These are phyloP conservation scores for Aldabrachelys gigantea DNA, from an alignment of 2,113 vertebrate species.

Conservation along the genomic window DNA sequence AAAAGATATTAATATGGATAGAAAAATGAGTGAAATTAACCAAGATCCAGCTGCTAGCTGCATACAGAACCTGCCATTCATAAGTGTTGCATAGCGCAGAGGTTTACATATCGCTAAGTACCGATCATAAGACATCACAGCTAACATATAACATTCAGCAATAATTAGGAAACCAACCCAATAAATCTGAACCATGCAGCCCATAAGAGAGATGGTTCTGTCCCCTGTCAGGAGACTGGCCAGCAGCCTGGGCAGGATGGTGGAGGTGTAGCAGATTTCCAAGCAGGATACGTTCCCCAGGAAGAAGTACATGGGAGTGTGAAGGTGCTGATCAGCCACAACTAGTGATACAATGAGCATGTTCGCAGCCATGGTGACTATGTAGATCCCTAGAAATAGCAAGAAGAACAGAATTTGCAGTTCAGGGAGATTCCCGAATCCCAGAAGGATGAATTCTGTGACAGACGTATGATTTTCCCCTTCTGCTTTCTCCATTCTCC, in stretches of 20 bases:
- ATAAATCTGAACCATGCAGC: constrained; percentile 16
- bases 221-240: not conserved
- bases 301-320: constrained; percentile 51
- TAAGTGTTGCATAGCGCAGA: too few species aligned
- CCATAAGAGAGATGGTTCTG: not conserved
- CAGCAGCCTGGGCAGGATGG: constrained; percentile 22
- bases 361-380: not conserved
- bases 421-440: not conserved
- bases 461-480: not conserved
- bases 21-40: too few species aligned
- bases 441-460: not conserved
- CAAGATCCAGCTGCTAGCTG: too few species aligned
- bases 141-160: constrained; percentile 28
- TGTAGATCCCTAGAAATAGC: not conserved
- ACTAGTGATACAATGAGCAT: not conserved
- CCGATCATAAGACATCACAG: constrained; percentile 9
- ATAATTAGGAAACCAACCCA: constrained; percentile 15
- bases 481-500: not conserved
- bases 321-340: not conserved
- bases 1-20: too few species aligned
- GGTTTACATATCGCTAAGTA: constrained; percentile 24
- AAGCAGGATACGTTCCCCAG: constrained; percentile 20
- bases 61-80: too few species aligned
- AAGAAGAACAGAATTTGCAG: not conserved
- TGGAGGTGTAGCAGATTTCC: constrained; percentile 16